Evolutionary conservation across 2,113 vertebrate species (phyloP).

Genomic region (Oreochromis spilurus): DNA sequence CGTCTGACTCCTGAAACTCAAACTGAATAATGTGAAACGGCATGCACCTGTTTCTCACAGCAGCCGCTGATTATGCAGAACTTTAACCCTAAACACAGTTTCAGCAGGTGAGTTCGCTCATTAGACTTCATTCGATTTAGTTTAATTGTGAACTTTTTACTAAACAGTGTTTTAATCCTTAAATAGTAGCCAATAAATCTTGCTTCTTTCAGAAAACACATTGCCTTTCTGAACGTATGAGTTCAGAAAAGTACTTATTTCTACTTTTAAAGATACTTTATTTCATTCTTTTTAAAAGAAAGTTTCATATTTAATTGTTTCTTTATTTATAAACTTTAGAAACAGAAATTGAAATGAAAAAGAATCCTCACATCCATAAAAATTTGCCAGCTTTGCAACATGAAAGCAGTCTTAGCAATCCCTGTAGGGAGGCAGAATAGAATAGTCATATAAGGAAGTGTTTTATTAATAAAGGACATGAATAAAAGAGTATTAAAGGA

Average conservation of each 20-base stretch:
- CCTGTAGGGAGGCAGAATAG: constrained; percentile 19
- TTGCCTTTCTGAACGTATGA: not conserved
- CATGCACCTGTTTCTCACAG: not conserved
- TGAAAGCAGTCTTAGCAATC: not conserved
- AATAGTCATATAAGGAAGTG: constrained; percentile 7
- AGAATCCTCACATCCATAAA: not conserved
- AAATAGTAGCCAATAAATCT: not conserved
- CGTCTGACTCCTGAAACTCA: not conserved
- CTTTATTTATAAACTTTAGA: not conserved
- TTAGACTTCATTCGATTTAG: not conserved
- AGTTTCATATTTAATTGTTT: not conserved
- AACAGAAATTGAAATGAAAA: not conserved
- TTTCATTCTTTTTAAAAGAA: not conserved
- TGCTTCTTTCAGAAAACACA: not conserved
- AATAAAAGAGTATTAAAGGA: constrained; percentile 42
- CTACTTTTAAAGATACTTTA: not conserved
- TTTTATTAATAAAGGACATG: constrained; percentile 55
- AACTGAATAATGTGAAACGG: not conserved
- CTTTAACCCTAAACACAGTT: not conserved
- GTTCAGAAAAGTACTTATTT: not conserved
- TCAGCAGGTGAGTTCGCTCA: not conserved
- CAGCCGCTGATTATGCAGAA: not conserved
- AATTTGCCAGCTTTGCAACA: not conserved
- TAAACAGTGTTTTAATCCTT: not conserved
- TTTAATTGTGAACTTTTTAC: not conserved